Evolutionary conservation across 2,113 vertebrate species (phyloP).

Genomic region (Sebastes fasciatus): DNA sequence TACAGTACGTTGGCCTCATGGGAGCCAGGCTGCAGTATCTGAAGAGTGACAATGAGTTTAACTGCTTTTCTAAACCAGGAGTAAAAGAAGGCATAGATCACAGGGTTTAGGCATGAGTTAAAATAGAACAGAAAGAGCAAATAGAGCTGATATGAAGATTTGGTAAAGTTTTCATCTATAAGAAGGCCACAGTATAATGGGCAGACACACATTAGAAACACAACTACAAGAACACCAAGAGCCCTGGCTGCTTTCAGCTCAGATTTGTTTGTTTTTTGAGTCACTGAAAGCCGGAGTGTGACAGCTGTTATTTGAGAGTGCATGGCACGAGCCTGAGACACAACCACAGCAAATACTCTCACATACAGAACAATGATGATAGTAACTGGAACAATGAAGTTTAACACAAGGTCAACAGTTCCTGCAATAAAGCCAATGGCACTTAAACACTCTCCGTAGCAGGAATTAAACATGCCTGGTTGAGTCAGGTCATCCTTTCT

Average conservation of each 20-base stretch:
- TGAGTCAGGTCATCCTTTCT: not conserved
- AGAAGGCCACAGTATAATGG: conserved; percentile 23
- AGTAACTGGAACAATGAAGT: conserved; percentile 30
- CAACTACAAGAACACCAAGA: conserved; percentile 48
- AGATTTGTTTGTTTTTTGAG: not conserved
- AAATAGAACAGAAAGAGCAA: not conserved
- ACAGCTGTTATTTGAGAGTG: conserved; percentile 1
- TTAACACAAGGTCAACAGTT: conserved; percentile 42
- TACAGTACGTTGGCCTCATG: not conserved
- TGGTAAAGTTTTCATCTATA: accelerated
- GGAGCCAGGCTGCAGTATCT: conserved; percentile 9
- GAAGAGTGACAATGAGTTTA: conserved; percentile 54
- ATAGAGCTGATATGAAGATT: not conserved
- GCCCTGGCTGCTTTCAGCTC: conserved; percentile 70
- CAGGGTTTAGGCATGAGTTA: conserved; percentile 62
- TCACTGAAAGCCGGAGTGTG: not conserved
- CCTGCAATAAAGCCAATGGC: accelerated
- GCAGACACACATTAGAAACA: conserved; percentile 55
- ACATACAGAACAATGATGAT: conserved; percentile 52
- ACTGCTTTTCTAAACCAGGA: conserved; percentile 66
- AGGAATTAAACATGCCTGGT: accelerated
- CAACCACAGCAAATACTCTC: conserved; percentile 56
- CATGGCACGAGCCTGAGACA: conserved; percentile 72
- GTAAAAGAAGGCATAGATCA: conserved; percentile 69
- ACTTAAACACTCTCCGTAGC: conserved; percentile 25